A percentile compares a stretch with the other conserved stretches of the same genome.
Conservation (phyloP, 1,140 invertebrate species). For the Lethrus apterus region DNA sequence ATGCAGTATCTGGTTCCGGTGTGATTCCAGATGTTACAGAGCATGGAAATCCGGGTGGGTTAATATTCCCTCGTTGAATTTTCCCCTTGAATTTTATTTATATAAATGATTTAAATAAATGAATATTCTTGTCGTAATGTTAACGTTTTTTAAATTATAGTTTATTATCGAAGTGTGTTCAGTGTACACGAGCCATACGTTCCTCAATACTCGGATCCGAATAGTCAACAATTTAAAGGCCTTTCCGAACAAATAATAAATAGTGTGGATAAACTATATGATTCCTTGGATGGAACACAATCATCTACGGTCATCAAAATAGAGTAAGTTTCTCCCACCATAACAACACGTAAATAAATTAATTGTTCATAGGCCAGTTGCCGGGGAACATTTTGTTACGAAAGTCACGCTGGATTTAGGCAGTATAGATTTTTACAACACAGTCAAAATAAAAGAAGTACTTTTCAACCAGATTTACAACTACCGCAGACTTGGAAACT, state of each 20-base stretch:
- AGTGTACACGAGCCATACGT: conserved; percentile 40
- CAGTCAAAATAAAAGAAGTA: conserved; percentile 33
- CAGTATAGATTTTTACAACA: conserved; percentile 39
- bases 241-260: conserved; percentile 35
- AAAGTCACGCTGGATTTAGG: conserved; percentile 43
- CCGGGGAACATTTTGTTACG: conserved; percentile 23
- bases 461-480: conserved; percentile 39
- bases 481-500: conserved; percentile 32
- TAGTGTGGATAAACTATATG: conserved; percentile 40
- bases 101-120: no score
- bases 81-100: no score
- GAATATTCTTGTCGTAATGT: no score
- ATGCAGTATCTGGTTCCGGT: no score
- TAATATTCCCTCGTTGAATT: no score
- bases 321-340: conserved; percentile 38
- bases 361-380: conserved; percentile 8
- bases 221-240: conserved; percentile 37
- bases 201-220: conserved; percentile 34
- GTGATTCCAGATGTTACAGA: no score
- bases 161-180: conserved; percentile 41
- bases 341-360: no score
- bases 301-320: conserved; percentile 40
- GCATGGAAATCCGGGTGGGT: no score
- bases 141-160: conserved; percentile 27
- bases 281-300: conserved; percentile 38